Percentiles rank a stretch among this genome's conserved stretches.
These are phyloP conservation scores for Virgularia gustaviana DNA, from an alignment of 92 coral and sea anemone genomes.

Conservation along the genomic window DNA sequence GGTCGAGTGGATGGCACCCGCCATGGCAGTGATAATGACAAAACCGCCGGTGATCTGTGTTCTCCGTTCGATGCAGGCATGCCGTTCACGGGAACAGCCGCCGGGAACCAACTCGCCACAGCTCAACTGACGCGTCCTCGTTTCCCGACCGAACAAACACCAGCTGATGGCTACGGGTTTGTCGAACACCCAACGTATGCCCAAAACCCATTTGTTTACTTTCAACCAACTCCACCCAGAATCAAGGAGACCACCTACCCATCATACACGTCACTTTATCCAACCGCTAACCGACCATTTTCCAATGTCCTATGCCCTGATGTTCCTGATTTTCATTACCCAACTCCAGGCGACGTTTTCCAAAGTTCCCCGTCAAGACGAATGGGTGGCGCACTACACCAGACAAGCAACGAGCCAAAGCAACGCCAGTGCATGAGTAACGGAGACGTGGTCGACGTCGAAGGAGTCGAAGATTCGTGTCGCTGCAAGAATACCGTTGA, in stretches of 20 bases:
- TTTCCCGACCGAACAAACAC: slow-evolving; percentile 16
- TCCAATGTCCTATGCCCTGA: slow-evolving; percentile 25
- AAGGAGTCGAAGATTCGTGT: slow-evolving; percentile 92
- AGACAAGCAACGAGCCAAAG: neutral
- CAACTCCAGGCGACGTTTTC: neutral
- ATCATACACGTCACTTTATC: slow-evolving; percentile 18
- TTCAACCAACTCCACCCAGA: slow-evolving; percentile 29
- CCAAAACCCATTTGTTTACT: slow-evolving; percentile 42
- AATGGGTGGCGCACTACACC: neutral
- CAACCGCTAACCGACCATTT: slow-evolving; percentile 17
- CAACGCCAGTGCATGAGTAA: slow-evolving; percentile 23
- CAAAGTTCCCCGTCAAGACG: slow-evolving; percentile 13
- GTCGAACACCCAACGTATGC: slow-evolving; percentile 29
- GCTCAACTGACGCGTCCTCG: slow-evolving; percentile 19
- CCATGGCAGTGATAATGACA: slow-evolving; percentile 30
- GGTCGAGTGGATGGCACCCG: neutral
- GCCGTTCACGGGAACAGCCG: neutral
- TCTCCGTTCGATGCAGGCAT: slow-evolving; percentile 27
- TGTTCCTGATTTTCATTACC: slow-evolving; percentile 14
- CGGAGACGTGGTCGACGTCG: slow-evolving; percentile 80
- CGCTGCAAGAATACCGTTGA: slow-evolving; percentile 99
- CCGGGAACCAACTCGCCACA: slow-evolving; percentile 1
- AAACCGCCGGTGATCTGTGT: neutral
- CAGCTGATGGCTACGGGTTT: slow-evolving; percentile 4
- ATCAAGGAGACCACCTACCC: slow-evolving; percentile 22